Percentiles rank a stretch among this genome's conserved stretches.
Evolutionary conservation across 2,113 vertebrate genomes (phyloP).

Genomic region (Columbina picui): DNA sequence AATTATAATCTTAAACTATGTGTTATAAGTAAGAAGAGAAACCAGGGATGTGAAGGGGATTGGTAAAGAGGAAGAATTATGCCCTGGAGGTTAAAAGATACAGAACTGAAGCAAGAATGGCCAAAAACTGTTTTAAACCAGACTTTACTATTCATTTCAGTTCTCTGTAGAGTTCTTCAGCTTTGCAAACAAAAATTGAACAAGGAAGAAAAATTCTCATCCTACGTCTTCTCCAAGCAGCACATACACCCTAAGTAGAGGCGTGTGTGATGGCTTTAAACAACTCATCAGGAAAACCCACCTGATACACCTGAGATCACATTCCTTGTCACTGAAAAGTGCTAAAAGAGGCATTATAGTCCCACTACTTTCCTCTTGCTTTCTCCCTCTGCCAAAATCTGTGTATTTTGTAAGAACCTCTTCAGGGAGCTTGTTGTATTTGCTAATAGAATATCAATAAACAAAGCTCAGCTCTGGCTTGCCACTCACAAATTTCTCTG

Average conservation of each 20-base stretch:
- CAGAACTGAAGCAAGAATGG: neutral
- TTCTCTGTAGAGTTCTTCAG: neutral
- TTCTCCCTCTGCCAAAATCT: neutral
- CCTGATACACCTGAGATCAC: neutral
- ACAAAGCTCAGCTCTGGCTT: neutral
- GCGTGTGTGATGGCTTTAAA: neutral
- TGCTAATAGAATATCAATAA: neutral
- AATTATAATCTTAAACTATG: neutral
- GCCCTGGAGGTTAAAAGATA: neutral
- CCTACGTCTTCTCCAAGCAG: neutral
- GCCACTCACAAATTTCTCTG: neutral
- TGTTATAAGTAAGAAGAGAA: neutral
- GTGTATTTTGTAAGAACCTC: neutral
- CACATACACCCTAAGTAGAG: neutral
- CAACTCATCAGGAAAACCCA: neutral
- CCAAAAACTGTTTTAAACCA: neutral
- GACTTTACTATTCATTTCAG: neutral
- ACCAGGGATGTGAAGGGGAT: neutral
- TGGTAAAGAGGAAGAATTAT: neutral
- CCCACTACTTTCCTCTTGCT: neutral
- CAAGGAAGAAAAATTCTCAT: neutral
- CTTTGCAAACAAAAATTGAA: slow-evolving; percentile 17
- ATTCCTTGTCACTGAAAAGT: neutral
- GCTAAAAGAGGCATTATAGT: neutral
- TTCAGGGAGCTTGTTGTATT: neutral